phyloP scores from a whole-genome alignment of 2,797 vertebrate species.

The Buceros bicornis region DNA sequence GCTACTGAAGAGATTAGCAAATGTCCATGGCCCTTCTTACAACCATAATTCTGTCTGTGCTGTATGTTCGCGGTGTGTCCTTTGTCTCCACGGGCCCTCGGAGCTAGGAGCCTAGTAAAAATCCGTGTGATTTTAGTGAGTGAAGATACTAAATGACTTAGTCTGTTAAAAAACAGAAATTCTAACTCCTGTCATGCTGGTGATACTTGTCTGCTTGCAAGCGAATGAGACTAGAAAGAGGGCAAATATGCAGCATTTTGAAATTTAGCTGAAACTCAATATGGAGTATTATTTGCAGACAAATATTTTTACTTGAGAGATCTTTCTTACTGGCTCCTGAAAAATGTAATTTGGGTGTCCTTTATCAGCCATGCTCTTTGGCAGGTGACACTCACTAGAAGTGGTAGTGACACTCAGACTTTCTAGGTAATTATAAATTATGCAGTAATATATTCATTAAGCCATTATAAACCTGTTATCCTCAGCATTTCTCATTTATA shows the following conservation, averaged over 20 bases:
- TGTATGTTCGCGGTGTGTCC: not conserved
- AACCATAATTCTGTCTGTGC: not conserved
- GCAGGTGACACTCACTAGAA: not conserved
- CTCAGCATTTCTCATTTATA: slow-evolving; percentile 9
- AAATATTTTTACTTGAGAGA: not conserved
- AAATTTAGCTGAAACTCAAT: not conserved
- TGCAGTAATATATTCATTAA: slow-evolving; percentile 9
- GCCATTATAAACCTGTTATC: slow-evolving; percentile 3
- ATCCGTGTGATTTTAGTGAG: not conserved
- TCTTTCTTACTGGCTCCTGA: not conserved
- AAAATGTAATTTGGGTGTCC: not conserved
- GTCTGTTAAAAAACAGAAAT: not conserved
- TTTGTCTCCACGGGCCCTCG: not conserved
- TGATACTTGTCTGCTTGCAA: not conserved
- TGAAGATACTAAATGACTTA: not conserved
- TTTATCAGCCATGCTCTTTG: not conserved
- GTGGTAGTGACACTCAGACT: not conserved
- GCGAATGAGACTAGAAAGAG: not conserved
- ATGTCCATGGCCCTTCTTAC: not conserved
- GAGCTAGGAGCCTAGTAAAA: not conserved
- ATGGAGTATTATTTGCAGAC: not conserved
- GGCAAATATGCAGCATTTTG: not conserved
- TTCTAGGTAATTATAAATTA: not conserved
- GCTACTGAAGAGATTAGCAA: not conserved
- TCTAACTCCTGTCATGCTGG: not conserved